A percentile compares a stretch with the other conserved stretches of the same genome.
phyloP scores from a whole-genome alignment of 2,888 invertebrate genomes.

The Cephus pygmeus region DNA sequence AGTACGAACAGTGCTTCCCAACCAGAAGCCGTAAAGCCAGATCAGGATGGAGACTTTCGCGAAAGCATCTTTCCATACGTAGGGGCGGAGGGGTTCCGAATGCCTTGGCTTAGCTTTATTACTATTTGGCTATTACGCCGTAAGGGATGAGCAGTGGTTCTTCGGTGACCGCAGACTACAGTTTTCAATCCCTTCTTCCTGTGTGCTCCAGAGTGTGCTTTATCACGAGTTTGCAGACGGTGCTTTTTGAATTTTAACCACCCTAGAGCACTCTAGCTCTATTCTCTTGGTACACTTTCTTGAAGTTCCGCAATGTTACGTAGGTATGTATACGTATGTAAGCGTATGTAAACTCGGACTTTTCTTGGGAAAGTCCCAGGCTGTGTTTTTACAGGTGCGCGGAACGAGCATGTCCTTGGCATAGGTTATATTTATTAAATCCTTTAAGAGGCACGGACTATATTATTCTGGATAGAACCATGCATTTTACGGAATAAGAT shows the following conservation, averaged over 20 bases:
- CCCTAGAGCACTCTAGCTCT: neutral
- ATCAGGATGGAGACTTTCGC: neutral
- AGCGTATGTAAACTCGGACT: too few relatives aligned
- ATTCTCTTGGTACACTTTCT: neutral
- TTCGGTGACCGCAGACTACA: neutral
- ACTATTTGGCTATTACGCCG: neutral
- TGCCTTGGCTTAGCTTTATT: neutral
- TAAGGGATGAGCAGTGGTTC: neutral
- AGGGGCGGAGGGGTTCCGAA: neutral
- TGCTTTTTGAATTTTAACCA: neutral
- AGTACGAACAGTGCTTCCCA: slow-evolving; percentile 5
- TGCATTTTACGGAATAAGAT: too few relatives aligned
- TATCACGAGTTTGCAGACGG: neutral
- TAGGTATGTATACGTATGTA: neutral
- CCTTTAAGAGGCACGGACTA: too few relatives aligned
- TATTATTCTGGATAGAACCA: neutral
- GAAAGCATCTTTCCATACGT: neutral
- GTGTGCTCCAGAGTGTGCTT: neutral
- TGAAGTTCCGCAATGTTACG: neutral
- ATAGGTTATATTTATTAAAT: too few relatives aligned
- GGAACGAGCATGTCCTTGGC: too few relatives aligned
- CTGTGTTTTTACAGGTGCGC: too few relatives aligned
- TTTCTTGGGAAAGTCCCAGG: too few relatives aligned
- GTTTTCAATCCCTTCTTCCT: neutral
- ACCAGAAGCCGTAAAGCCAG: neutral